phyloP scores from a whole-genome alignment of 2,888 invertebrate species.

The Leptura quadrifasciata region DNA sequence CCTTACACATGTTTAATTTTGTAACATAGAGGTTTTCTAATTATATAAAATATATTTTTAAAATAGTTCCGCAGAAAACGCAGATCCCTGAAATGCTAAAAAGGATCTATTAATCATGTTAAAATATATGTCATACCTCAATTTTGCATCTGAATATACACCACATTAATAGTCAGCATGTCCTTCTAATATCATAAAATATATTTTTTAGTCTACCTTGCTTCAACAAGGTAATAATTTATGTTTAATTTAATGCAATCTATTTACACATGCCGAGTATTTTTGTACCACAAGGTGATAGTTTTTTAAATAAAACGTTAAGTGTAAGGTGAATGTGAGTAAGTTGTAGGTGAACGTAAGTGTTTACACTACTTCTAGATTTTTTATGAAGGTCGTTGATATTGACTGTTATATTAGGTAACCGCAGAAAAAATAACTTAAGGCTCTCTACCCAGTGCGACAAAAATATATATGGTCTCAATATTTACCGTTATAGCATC shows the following conservation, averaged over 20 bases:
- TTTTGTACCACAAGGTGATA: neutral
- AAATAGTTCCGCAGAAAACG: too few relatives aligned
- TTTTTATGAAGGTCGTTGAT: conserved; percentile 7
- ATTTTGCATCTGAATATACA: too few relatives aligned
- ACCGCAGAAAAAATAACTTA: neutral
- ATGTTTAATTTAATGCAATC: neutral
- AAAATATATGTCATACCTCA: too few relatives aligned
- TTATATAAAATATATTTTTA: too few relatives aligned
- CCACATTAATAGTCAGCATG: neutral
- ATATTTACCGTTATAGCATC: too few relatives aligned
- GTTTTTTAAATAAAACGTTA: neutral
- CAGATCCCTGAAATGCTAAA: too few relatives aligned
- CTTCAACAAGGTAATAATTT: neutral
- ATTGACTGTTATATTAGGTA: neutral
- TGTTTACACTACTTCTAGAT: neutral
- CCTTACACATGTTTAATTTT: too few relatives aligned
- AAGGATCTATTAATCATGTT: too few relatives aligned
- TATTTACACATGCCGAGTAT: neutral
- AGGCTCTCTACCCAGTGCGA: too few relatives aligned
- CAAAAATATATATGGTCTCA: too few relatives aligned
- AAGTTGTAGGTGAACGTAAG: conserved; percentile 1
- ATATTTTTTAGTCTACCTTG: neutral
- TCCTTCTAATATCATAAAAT: neutral
- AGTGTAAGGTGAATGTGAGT: conserved; percentile 2
- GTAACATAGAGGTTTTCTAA: too few relatives aligned